Evolutionary conservation across 2,888 invertebrate species (phyloP).

Genomic region (Empis livida): DNA sequence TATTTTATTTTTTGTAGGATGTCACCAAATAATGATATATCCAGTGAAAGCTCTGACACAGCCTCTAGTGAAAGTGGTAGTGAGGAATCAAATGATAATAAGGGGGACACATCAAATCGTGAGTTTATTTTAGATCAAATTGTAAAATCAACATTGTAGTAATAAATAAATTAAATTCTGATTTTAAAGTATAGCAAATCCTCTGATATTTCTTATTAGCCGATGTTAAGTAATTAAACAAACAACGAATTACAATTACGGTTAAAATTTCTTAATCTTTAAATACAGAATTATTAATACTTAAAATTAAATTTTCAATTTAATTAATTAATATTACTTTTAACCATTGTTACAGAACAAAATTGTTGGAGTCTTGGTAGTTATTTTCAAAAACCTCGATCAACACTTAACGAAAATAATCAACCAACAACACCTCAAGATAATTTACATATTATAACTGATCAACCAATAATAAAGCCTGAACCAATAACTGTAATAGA

Average conservation of each 20-base stretch:
- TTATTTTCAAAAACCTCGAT: conserved; percentile 25
- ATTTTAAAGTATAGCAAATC: too few species aligned
- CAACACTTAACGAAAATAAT: conserved; percentile 17
- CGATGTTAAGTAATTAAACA: too few species aligned
- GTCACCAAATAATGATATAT: conserved; percentile 39
- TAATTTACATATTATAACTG: conserved; percentile 9
- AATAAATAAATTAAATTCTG: neutral
- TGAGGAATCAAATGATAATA: conserved; percentile 26
- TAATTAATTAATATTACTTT: conserved; percentile 11
- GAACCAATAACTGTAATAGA: conserved; percentile 23
- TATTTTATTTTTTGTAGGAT: conserved; percentile 27
- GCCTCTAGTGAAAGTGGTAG: conserved; percentile 34
- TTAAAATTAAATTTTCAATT: too few species aligned
- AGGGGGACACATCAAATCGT: conserved; percentile 20
- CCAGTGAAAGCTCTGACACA: conserved; percentile 39
- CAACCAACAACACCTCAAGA: conserved; percentile 18
- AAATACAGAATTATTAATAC: too few species aligned
- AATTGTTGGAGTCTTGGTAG: conserved; percentile 28
- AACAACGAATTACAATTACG: too few species aligned
- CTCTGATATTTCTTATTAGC: too few species aligned
- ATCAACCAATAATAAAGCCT: conserved; percentile 15
- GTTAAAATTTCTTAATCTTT: too few species aligned
- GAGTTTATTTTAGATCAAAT: conserved; percentile 2
- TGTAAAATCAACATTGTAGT: neutral
- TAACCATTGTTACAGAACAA: conserved; percentile 20